Base-by-base conservation (phyloP, 2,113 vertebrate species). In the Galemys pyrenaicus region DNA sequence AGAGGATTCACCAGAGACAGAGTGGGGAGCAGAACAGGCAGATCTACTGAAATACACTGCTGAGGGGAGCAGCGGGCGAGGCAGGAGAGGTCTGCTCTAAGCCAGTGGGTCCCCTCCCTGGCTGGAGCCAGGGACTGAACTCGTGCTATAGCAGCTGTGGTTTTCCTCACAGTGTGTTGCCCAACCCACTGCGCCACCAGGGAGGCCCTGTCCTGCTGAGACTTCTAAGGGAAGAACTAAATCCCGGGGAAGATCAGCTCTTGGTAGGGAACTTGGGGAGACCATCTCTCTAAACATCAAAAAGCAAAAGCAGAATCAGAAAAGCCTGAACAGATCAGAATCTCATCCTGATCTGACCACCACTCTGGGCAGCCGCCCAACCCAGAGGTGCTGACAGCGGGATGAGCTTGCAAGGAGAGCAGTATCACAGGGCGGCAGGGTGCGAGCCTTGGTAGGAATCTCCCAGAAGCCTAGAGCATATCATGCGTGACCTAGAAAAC, bases 191-290 rank as follows among this genome's bases (percentile, higher is more conserved):
- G n/a, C n/a, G n/a, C n/a, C n/a, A n/a, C n/a, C n/a, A n/a, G n/a
- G n/a, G n/a, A n/a, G n/a, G n/a, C n/a, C n/a, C n/a, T 75, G 77
- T 94, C 51, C 62, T 32, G 15, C 46, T 56, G 51, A 95, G 75
- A 73, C 26, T 37, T 8, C 56, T 85, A 39, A 81, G 13, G 17
- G 65, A 58, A 85, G 5, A 89, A 83, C 49, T 70, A 54, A 58
- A 79, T n/a, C 17, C 6, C n/a, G 22, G 46, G n/a, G 41, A 73
- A 81, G 54, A 32, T 83, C 19, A 46, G 30, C 26, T 65, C 39
- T 83, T 39, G 10, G 56, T 22, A 83, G 54, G 71, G 16, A 96
- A 79, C 30, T 84, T 65, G 6, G 20, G 54, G 30, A 80, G 60
- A 62, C 4, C 19, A 3, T 67, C 26, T 44, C 44, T 87, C 32